A percentile compares a stretch with the other conserved stretches of the same genome.
phyloP scores from a whole-genome alignment of 2,888 invertebrate species.

The Ophioninae sp. region DNA sequence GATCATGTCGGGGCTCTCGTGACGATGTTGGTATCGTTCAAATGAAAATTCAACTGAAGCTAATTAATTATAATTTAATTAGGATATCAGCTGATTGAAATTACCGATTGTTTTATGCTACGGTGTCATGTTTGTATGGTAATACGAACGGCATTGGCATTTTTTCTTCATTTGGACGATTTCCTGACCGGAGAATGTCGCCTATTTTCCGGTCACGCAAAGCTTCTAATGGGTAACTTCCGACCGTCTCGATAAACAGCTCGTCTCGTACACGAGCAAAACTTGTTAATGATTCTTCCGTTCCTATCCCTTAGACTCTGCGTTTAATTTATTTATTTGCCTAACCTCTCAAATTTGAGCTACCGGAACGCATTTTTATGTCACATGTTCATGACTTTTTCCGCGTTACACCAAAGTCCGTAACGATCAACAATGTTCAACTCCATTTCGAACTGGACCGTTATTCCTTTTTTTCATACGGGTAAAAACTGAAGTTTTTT shows the following conservation, averaged over 20 bases:
- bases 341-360: constrained; percentile 6
- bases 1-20: background rate
- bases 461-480: constrained; percentile 30
- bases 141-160: background rate
- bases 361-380: background rate
- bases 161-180: constrained; percentile 6
- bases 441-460: constrained; percentile 46
- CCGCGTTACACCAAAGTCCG: background rate
- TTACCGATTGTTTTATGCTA: background rate
- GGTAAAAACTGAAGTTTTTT: constrained; percentile 42
- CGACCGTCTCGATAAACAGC: background rate
- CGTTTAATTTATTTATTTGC: constrained; percentile 31
- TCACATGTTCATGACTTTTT: background rate
- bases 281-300: background rate
- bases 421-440: background rate
- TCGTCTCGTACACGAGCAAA: background rate
- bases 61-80: background rate
- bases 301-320: constrained; percentile 12
- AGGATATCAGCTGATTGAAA: background rate
- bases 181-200: background rate
- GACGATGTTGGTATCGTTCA: background rate
- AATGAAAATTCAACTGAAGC: constrained; percentile 22
- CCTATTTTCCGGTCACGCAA: background rate
- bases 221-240: background rate
- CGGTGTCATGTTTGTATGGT: background rate